Evolutionary conservation across 2,888 invertebrate species (phyloP).

Genomic region (Cynaeus angustus): DNA sequence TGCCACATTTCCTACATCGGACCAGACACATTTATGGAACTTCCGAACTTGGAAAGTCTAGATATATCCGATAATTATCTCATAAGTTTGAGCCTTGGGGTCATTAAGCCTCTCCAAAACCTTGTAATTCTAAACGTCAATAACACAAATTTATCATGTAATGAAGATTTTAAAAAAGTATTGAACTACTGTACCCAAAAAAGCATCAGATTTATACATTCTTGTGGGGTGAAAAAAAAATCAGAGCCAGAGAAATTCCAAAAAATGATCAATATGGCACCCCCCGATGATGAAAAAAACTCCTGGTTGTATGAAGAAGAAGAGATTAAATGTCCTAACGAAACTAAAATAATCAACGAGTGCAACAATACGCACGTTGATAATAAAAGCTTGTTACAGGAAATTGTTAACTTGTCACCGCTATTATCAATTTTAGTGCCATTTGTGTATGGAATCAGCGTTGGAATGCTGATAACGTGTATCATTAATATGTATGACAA

Average conservation of each 20-base stretch:
- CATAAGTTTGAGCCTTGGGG: constrained; percentile 72
- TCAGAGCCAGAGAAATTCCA: constrained; percentile 72
- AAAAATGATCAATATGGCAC: constrained; percentile 74
- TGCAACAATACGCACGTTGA: constrained; percentile 40
- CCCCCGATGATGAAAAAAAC: constrained; percentile 57
- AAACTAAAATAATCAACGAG: constrained; percentile 53
- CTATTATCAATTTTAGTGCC: constrained; percentile 47
- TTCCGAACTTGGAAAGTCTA: constrained; percentile 75
- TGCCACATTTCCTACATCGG: constrained; percentile 76
- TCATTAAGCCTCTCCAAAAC: constrained; percentile 72
- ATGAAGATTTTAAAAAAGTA: constrained; percentile 70
- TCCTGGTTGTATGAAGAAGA: constrained; percentile 71
- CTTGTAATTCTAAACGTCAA: constrained; percentile 74
- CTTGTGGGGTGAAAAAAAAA: constrained; percentile 55
- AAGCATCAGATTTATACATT: constrained; percentile 71
- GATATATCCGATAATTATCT: constrained; percentile 79
- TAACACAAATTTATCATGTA: constrained; percentile 77
- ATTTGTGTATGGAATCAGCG: constrained; percentile 47
- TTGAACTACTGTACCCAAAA: constrained; percentile 71
- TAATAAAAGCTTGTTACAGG: constrained; percentile 50
- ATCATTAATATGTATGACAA: constrained; percentile 7
- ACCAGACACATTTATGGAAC: constrained; percentile 70
- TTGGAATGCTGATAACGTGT: constrained; percentile 46
- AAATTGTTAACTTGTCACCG: constrained; percentile 55
- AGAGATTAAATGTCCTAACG: constrained; percentile 48